These are phyloP conservation scores for Ornithoptera alexandrae DNA, from an alignment of 2,888 invertebrate genomes.

Conservation along the genomic window DNA sequence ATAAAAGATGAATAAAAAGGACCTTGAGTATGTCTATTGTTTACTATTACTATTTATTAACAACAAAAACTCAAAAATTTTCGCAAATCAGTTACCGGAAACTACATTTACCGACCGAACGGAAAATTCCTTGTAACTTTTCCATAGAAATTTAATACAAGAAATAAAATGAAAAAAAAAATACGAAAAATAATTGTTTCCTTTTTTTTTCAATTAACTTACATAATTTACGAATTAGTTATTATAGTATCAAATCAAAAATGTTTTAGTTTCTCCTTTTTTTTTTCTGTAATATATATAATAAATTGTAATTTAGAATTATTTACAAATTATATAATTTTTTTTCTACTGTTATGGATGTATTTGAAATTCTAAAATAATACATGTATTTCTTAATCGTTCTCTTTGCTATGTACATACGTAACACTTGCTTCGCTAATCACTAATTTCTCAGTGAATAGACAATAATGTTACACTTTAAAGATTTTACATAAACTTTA, in stretches of 20 bases:
- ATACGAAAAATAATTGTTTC: neutral
- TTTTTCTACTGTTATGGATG: neutral
- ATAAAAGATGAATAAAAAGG: neutral
- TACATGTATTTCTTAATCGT: neutral
- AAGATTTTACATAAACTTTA: no score
- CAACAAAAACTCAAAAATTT: neutral
- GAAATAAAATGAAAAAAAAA: slow-evolving; percentile 1
- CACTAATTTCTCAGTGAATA: neutral
- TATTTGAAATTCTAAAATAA: neutral
- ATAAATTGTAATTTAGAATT: neutral
- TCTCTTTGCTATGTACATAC: neutral
- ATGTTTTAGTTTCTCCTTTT: neutral
- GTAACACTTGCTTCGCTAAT: neutral
- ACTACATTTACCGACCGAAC: neutral
- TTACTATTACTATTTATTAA: neutral
- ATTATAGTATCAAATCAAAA: neutral
- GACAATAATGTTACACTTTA: neutral
- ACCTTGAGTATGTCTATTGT: neutral
- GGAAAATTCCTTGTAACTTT: slow-evolving; percentile 1
- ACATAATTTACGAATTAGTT: neutral
- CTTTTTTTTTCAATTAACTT: neutral
- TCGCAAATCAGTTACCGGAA: neutral
- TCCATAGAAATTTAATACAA: neutral
- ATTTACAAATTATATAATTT: neutral
- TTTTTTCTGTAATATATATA: neutral